phyloP scores from a whole-genome alignment of 2,797 vertebrate genomes.

The Siniperca obscura region DNA sequence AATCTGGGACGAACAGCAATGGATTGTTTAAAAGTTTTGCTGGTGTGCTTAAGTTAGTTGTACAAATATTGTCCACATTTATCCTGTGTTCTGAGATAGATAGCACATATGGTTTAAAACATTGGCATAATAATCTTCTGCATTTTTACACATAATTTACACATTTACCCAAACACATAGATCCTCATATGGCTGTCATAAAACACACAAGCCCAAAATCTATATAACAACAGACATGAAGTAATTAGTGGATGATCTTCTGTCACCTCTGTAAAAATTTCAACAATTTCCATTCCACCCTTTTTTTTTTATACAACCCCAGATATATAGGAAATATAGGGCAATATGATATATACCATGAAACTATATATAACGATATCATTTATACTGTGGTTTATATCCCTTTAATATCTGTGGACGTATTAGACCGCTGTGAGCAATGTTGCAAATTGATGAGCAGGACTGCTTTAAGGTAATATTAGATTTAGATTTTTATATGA shows the following conservation, averaged over 20 bases:
- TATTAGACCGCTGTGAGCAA: neutral
- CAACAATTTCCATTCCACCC: neutral
- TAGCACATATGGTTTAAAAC: neutral
- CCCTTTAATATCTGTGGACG: neutral
- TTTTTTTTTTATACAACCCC: neutral
- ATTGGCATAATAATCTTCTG: neutral
- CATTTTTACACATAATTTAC: neutral
- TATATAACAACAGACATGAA: neutral
- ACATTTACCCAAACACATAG: neutral
- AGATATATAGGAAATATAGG: neutral
- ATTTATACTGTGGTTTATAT: neutral
- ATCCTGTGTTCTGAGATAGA: constrained; percentile 1
- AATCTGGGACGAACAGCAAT: constrained; percentile 4
- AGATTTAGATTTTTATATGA: neutral
- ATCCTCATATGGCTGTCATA: neutral
- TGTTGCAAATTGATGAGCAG: neutral
- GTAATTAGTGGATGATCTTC: neutral
- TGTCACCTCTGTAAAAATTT: neutral
- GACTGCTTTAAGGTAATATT: neutral
- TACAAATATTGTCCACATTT: constrained; percentile 15
- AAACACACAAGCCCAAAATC: neutral
- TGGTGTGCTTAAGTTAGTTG: constrained; percentile 10
- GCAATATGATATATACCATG: neutral
- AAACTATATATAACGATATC: neutral
- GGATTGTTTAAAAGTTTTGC: constrained; percentile 33